phyloP scores from a whole-genome alignment of 2,113 vertebrate genomes.

The Microcebus tavaratra region DNA sequence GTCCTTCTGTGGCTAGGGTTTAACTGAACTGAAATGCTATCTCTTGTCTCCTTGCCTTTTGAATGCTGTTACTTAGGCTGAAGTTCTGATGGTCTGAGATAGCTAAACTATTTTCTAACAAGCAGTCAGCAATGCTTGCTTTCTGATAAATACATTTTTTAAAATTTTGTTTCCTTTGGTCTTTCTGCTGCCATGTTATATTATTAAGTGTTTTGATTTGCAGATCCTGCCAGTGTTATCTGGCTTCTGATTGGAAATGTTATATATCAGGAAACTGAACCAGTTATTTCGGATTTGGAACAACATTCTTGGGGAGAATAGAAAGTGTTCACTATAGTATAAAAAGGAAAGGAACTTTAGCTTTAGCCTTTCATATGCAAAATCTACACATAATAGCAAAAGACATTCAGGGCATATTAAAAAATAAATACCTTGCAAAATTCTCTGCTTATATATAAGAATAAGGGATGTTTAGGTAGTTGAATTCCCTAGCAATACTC shows the following conservation, averaged over 20 bases:
- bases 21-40: background rate
- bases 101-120: background rate
- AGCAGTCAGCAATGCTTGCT: background rate
- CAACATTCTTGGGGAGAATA: constrained; percentile 37
- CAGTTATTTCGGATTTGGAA: constrained; percentile 31
- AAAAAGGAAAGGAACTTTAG: constrained; percentile 68
- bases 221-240: background rate
- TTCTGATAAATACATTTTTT: background rate
- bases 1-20: background rate
- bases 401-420: constrained; percentile 70
- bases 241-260: constrained; percentile 26
- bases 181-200: background rate
- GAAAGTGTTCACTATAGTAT: constrained; percentile 57
- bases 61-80: background rate
- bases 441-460: constrained; percentile 67
- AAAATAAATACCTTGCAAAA: constrained; percentile 76
- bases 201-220: constrained; percentile 32
- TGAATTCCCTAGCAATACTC: constrained; percentile 38
- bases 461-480: constrained; percentile 68
- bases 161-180: background rate
- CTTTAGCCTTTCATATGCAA: constrained; percentile 59
- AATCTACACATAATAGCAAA: constrained; percentile 62
- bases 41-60: background rate
- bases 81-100: background rate
- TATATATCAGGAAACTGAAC: constrained; percentile 10